A percentile compares a stretch with the other conserved stretches of the same genome.
Conservation (phyloP, 1,140 invertebrate genomes). For the Drosophila parabipectinata region DNA sequence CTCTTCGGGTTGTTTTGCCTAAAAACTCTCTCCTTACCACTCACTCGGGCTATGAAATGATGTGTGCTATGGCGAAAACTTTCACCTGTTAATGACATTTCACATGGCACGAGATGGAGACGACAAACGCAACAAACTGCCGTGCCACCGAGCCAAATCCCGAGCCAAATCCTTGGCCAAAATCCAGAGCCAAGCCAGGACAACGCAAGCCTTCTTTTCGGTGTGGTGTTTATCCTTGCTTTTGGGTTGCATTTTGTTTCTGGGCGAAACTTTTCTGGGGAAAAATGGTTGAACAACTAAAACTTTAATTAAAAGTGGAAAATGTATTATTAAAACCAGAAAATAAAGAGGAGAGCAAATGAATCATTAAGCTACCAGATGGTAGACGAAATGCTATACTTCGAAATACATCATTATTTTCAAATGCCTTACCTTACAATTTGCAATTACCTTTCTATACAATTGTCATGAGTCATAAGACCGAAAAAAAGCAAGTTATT, state of each 20-base stretch:
- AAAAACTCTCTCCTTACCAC: constrained; percentile 30
- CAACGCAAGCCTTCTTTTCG: constrained; percentile 16
- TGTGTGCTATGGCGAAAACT: constrained; percentile 66
- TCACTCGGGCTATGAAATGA: constrained; percentile 38
- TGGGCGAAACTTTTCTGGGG: constrained; percentile 49
- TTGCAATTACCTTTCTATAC: no score
- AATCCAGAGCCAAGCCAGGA: constrained; percentile 27
- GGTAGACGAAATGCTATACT: not conserved
- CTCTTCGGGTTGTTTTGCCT: constrained; percentile 37
- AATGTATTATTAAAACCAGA: constrained; percentile 76
- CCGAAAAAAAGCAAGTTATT: no score
- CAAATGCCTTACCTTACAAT: not conserved
- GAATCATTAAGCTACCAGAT: constrained; percentile 4
- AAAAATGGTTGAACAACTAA: constrained; percentile 73
- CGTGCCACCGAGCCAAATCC: constrained; percentile 8
- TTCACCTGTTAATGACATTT: constrained; percentile 78
- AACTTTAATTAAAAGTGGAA: constrained; percentile 80
- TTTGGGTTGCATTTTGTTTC: constrained; percentile 32
- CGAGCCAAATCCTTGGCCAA: constrained; percentile 9
- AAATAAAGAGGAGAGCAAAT: constrained; percentile 25
- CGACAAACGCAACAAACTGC: constrained; percentile 31
- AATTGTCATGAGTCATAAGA: no score
- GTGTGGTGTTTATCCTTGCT: not conserved
- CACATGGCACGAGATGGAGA: constrained; percentile 21
- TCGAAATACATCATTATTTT: not conserved